Base-by-base conservation (phyloP, 1,140 invertebrate species). In the Aphelenchoides avenae region DNA sequence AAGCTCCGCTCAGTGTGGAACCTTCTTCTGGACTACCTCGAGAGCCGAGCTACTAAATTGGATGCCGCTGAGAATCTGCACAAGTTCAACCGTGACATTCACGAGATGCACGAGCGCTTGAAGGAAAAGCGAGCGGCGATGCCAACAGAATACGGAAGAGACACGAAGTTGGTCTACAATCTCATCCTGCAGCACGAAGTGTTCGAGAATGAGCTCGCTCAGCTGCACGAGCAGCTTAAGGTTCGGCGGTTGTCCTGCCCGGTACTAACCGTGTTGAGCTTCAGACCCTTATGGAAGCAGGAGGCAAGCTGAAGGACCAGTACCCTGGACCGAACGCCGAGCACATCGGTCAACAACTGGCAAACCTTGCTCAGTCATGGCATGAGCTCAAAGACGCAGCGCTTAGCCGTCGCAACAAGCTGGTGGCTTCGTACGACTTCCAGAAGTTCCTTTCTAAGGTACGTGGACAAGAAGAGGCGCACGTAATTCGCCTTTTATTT, bases 1-100 rank as follows among this genome's bases (percentile, higher is more conserved):
- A 86, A 89, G 70, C 81, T 95, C 4, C 86, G 87, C 88, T 90
- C 79, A 80, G 83, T 79, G 39, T 96, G 92, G 92, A 86, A 90
- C 57, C 84, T 87, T 40, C 82, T 96, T 0, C 79, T 92, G 33
- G 86, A 89, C 30, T 84, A 89, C 66, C 86, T 96, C 37, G 86
- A 87, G 63, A 84, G 87, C 51, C 83, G 91, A 11, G 88, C 90
- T 61, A 84, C 87, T 54, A 86, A 90, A 44, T 81, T 97, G 6
- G 84, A 86, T 68, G 91, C 89, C 0, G 92, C 92, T 5, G 91
- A 89, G 18, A 89, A 95, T 79, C 91, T 96, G 60, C 92, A 96
- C 78, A 83, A 90, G 34, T 96, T 94, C 83, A 92, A 96, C 80
- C 84, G 91, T 22, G 92, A 97, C 78, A 90, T 92, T 0, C 88